A percentile compares a stretch with the other conserved stretches of the same genome.
These are phyloP conservation scores for Copidosoma floridanum DNA, from an alignment of 1,140 invertebrate genomes.

Conservation along the genomic window DNA sequence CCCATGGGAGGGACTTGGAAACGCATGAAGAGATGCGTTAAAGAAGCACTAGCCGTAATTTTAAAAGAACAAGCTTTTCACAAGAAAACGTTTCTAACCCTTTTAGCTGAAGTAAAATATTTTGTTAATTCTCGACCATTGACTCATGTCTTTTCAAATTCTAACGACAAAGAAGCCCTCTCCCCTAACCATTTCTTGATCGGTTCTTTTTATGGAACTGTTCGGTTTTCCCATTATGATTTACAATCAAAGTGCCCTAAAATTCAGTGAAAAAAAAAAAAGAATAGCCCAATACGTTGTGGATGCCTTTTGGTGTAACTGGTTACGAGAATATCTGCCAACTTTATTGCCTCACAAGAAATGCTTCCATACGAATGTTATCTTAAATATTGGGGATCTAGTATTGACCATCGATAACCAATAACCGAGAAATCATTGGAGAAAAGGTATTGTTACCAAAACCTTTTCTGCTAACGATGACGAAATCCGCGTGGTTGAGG, in stretches of 20 bases:
- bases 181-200: not conserved
- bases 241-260: not conserved
- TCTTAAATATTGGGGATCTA: not conserved
- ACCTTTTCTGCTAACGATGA: not conserved
- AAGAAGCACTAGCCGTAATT: conserved; percentile 19
- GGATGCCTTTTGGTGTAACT: not conserved
- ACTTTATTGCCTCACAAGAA: not conserved
- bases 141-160: not conserved
- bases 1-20: conserved; percentile 40
- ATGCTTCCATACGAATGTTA: not conserved
- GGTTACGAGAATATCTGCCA: not conserved
- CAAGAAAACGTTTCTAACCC: not conserved
- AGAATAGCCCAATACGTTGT: not conserved
- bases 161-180: not conserved
- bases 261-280: not conserved
- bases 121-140: not conserved
- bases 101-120: not conserved
- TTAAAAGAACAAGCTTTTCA: not conserved
- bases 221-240: not conserved
- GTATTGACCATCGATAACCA: not conserved
- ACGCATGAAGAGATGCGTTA: conserved; percentile 29
- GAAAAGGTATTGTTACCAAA: not conserved
- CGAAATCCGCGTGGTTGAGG: too few relatives aligned
- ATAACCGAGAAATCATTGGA: not conserved
- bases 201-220: not conserved